Evolutionary conservation across 2,888 invertebrate genomes (phyloP).

Genomic region (Ophonus ardosiacus): DNA sequence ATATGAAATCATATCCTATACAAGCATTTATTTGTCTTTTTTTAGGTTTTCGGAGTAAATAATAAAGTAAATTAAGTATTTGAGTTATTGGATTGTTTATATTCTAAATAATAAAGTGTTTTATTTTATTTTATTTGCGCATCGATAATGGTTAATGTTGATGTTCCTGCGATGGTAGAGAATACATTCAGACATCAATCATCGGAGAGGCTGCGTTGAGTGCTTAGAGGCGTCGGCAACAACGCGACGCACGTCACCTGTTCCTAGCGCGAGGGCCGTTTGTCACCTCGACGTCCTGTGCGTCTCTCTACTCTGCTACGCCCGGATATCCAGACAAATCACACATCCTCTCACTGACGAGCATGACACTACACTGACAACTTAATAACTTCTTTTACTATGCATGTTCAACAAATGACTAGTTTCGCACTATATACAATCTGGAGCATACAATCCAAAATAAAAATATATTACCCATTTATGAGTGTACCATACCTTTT

Average conservation of each 20-base stretch:
- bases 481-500: too few relatives aligned
- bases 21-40: too few relatives aligned
- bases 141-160: neutral
- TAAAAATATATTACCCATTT: too few relatives aligned
- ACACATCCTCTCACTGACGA: constrained; percentile 43
- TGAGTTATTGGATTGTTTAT: too few relatives aligned
- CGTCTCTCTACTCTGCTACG: neutral
- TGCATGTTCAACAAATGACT: neutral
- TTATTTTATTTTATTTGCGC: neutral
- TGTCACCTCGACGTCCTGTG: constrained; percentile 28
- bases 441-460: too few relatives aligned
- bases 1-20: too few relatives aligned
- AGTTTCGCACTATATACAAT: too few relatives aligned
- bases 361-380: constrained; percentile 6
- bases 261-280: constrained; percentile 48
- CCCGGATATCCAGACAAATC: constrained; percentile 58
- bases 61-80: too few relatives aligned
- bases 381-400: neutral
- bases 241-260: constrained; percentile 50
- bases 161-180: neutral
- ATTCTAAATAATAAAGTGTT: too few relatives aligned
- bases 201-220: neutral
- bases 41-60: too few relatives aligned
- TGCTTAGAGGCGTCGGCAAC: neutral
- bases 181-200: neutral